Conservation (phyloP, 2,888 invertebrate species). For the Punctoribates punctum region DNA sequence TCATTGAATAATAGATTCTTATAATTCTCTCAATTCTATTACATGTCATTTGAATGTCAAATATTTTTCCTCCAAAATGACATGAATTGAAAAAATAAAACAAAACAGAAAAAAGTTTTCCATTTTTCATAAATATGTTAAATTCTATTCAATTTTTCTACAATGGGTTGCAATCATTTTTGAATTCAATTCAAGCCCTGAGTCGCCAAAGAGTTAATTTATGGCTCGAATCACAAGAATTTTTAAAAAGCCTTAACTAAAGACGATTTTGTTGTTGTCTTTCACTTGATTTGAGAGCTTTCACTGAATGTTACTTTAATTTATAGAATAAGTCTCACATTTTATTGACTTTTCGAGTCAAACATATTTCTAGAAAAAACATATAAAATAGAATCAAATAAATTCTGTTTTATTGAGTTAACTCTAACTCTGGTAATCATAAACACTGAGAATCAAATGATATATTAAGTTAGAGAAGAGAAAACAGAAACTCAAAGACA, state of each 20-base stretch:
- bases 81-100: neutral
- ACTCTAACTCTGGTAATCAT: neutral
- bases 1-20: neutral
- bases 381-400: neutral
- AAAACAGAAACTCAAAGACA: no score
- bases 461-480: neutral
- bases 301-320: no score
- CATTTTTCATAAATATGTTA: neutral
- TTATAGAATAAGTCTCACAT: no score
- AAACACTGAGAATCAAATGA: neutral
- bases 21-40: neutral
- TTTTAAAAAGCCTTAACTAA: no score
- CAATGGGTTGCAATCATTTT: no score
- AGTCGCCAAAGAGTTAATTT: no score
- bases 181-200: no score
- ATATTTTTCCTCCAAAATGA: neutral
- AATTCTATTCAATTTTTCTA: no score
- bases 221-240: no score
- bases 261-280: no score
- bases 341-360: no score
- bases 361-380: neutral
- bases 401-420: neutral
- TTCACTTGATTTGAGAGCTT: no score
- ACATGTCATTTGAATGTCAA: neutral
- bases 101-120: neutral